Evolutionary conservation across 2,113 vertebrate genomes (phyloP), one percentile per base, ranked within the genome.

Genomic region (Castor canadensis): DNA sequence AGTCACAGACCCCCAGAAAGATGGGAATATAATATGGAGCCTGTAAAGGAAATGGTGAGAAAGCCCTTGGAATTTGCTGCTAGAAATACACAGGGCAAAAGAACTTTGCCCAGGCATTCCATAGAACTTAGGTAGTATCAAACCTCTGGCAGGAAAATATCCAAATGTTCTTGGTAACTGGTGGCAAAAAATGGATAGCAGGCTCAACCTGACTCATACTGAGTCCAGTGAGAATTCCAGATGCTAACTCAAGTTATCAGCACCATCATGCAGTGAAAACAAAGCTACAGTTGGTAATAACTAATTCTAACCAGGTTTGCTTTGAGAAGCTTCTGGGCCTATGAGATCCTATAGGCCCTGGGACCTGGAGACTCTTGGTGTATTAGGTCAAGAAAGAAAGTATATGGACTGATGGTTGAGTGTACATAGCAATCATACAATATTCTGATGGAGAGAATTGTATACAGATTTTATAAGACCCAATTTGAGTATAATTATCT

Each of bases 391-490:
- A 49, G 16, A 43, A 45, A 40, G 82, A 40, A 16, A 7, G 4
- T 22, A 0, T 40, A 32, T 22, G 1, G 11, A 3, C 16, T 83
- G 43, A 6, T 19, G 5, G 38, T 7, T 0, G 0, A 10, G 30
- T 2, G 22, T 1, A 19, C 15, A 87, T 6, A 77, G 24, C 32
- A 9, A 40, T 24, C 5, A 32, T 1, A 40, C 5, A 28, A 28
- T 22, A 32, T 3, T 26, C 6, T 49, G 26, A 38, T 73, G 2
- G 45, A 43, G 6, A 69, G 12, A 71, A 71, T n/a, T 7, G 10
- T 43, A 45, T 15, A 67, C 22, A 64, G 22, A 4, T 85, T 60
- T 81, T 49, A 62, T 9, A 24, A 24, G 6, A 22, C 6, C 26
- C 58, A 54, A 35, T 38, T 4, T 17, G 1, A 4, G 16, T 83